A percentile compares a stretch with the other conserved stretches of the same genome.
Conservation (phyloP, 2,113 vertebrate species). For the Bos indicus region DNA sequence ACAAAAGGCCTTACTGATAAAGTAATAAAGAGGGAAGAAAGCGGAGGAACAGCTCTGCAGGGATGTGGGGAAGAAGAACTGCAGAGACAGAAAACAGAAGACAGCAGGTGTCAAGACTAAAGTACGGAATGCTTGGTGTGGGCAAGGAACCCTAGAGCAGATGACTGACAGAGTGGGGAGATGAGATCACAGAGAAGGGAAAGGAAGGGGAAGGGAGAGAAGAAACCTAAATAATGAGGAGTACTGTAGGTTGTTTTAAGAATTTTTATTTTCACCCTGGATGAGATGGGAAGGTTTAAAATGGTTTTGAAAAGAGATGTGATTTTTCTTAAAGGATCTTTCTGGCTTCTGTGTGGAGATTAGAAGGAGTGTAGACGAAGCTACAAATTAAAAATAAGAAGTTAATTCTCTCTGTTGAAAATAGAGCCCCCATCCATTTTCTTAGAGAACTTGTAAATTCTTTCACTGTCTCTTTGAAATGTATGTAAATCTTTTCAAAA, state of each 20-base stretch:
- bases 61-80: not conserved
- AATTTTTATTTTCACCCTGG: not conserved
- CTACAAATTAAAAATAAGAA: not conserved
- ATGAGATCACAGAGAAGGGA: not conserved
- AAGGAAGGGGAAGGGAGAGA: not conserved
- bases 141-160: not conserved
- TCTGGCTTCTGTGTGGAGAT: not conserved
- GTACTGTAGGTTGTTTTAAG: not conserved
- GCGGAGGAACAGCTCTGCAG: not conserved
- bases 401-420: not conserved
- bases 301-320: not conserved
- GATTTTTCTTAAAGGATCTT: not conserved
- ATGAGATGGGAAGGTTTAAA: not conserved
- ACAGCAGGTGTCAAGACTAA: not conserved
- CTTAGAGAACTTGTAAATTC: not conserved
- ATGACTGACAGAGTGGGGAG: not conserved
- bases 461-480: not conserved
- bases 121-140: not conserved
- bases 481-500: slow-evolving; percentile 22
- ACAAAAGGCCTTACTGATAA: not conserved
- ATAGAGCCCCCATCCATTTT: not conserved
- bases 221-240: not conserved
- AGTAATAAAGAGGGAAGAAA: not conserved
- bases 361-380: not conserved
- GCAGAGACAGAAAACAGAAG: not conserved